A percentile compares a stretch with the other conserved stretches of the same genome.
phyloP scores from a whole-genome alignment of 2,113 vertebrate genomes.

The Nansenia antarctica region DNA sequence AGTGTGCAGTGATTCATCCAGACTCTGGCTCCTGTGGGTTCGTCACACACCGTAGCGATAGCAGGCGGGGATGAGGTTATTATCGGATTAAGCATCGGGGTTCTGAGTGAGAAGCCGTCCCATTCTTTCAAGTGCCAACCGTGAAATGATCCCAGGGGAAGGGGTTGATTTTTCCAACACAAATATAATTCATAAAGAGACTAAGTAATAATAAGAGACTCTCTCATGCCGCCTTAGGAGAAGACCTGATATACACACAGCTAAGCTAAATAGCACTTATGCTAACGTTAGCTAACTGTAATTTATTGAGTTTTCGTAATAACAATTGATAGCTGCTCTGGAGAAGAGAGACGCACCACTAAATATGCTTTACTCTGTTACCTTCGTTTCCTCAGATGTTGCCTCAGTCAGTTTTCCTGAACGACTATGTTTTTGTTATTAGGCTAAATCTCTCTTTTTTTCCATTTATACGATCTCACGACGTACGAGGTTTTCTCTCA shows the following conservation, averaged over 20 bases:
- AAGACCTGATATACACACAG: constrained; percentile 30
- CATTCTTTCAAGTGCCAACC: constrained; percentile 14
- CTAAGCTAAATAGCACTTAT: constrained; percentile 28
- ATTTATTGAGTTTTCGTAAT: constrained; percentile 6
- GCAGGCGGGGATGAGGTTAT: not conserved
- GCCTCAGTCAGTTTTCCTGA: constrained; percentile 45
- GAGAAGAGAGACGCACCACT: constrained; percentile 26
- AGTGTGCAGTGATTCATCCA: constrained; percentile 37
- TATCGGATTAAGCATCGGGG: not conserved
- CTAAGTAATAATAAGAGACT: constrained; percentile 53
- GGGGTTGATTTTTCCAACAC: constrained; percentile 38
- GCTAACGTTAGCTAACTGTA: constrained; percentile 17
- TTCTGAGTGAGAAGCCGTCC: not conserved
- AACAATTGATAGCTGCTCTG: constrained; percentile 40
- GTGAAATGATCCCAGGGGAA: constrained; percentile 17
- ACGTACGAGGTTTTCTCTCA: constrained; percentile 5
- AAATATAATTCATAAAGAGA: constrained; percentile 65
- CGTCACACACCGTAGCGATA: not conserved
- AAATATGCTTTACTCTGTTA: constrained; percentile 66
- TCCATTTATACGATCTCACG: too few species aligned
- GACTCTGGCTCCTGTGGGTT: constrained; percentile 21
- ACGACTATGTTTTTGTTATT: constrained; percentile 51
- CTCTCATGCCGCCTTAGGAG: constrained; percentile 14
- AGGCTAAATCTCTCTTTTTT: constrained; percentile 49
- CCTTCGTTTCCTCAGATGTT: constrained; percentile 71